Conservation (phyloP, 2,888 invertebrate species). For the Drosophila subquinaria region DNA sequence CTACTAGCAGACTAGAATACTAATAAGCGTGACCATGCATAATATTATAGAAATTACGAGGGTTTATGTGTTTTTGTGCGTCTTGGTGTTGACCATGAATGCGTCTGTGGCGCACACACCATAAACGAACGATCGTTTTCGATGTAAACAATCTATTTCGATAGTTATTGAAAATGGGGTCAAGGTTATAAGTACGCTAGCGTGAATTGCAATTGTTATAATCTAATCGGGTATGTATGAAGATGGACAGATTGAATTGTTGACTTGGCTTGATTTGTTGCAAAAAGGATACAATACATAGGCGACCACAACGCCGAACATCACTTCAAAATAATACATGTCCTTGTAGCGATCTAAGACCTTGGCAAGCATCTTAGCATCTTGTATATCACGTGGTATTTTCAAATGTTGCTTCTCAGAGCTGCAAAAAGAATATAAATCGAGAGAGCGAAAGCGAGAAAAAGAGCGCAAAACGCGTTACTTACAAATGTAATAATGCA, state of each 20-base stretch:
- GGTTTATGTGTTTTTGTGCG: conserved; percentile 19
- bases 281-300: conserved; percentile 99
- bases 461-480: not conserved
- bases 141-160: conserved; percentile 38
- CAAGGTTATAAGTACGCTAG: conserved; percentile 60
- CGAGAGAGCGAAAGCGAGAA: not conserved
- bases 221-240: conserved; percentile 25
- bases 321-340: conserved; percentile 95
- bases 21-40: conserved; percentile 56
- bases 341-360: conserved; percentile 97
- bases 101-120: not conserved
- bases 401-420: conserved; percentile 94
- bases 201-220: conserved; percentile 18
- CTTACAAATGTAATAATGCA: conserved; percentile 33
- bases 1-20: conserved; percentile 45
- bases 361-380: conserved; percentile 96
- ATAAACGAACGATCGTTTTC: conserved; percentile 12
- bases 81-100: conserved; percentile 43
- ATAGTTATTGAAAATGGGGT: conserved; percentile 56
- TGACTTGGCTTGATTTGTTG: conserved; percentile 19
- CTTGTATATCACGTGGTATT: conserved; percentile 96
- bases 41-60: conserved; percentile 35
- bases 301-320: conserved; percentile 94
- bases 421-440: conserved; percentile 85
- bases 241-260: not conserved